Percentiles rank a stretch among this genome's conserved stretches.
Conservation (phyloP, 2,113 vertebrate genomes). For the Mellivora capensis region DNA sequence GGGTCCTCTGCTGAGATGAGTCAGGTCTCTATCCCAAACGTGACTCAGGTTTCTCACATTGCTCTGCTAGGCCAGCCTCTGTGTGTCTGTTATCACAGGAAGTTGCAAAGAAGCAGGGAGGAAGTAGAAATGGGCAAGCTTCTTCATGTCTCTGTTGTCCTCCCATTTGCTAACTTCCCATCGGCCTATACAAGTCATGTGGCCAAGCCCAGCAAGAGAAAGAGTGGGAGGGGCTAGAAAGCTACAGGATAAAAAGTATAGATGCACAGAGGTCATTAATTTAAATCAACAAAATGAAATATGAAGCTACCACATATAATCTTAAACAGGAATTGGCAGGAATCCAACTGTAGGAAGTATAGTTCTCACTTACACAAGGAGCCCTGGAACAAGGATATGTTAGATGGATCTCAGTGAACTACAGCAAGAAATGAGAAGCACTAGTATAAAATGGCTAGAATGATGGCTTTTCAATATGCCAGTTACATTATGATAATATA, state of each 20-base stretch:
- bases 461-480: background rate
- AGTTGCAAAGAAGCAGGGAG: background rate
- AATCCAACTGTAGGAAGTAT: background rate
- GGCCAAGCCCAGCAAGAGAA: background rate
- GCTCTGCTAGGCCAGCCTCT: background rate
- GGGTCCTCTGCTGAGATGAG: background rate
- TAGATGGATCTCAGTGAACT: background rate
- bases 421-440: background rate
- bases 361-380: background rate
- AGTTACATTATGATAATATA: background rate
- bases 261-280: background rate
- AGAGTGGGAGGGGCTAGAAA: background rate
- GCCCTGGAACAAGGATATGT: background rate
- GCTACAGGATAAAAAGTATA: background rate
- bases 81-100: background rate
- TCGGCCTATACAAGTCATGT: background rate
- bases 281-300: slow-evolving; percentile 5
- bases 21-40: background rate
- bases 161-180: background rate
- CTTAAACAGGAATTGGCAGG: background rate
- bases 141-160: background rate
- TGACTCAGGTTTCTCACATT: background rate
- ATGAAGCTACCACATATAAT: background rate
- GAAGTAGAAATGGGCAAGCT: background rate
- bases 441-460: background rate